Evolutionary conservation across 2,113 vertebrate genomes (phyloP).

Genomic region (Copsychus sechellarum): DNA sequence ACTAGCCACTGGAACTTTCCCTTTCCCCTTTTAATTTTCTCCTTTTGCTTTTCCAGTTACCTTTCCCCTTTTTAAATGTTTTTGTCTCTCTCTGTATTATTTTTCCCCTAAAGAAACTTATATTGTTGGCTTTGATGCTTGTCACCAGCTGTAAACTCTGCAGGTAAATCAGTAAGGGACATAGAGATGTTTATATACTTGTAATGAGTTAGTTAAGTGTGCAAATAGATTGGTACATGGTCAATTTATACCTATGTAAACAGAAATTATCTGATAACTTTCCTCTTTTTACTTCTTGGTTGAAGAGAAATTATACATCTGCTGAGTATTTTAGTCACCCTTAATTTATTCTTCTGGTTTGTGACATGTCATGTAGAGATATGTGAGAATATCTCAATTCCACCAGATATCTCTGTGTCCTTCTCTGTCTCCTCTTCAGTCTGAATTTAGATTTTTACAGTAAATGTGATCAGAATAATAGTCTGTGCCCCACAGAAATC

Average conservation of each 20-base stretch:
- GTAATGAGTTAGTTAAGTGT: not conserved
- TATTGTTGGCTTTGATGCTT: not conserved
- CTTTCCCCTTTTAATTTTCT: not conserved
- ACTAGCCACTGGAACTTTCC: not conserved
- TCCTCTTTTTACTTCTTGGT: not conserved
- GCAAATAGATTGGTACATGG: not conserved
- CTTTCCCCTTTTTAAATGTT: not conserved
- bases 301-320: not conserved
- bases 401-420: not conserved
- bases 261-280: not conserved
- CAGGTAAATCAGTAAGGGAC: not conserved
- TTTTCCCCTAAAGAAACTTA: not conserved
- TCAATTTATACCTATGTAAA: not conserved
- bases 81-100: accelerated
- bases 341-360: not conserved
- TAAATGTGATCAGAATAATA: not conserved
- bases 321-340: not conserved
- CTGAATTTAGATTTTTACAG: not conserved
- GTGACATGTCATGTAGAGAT: too few relatives aligned
- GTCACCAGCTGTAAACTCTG: not conserved
- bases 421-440: not conserved
- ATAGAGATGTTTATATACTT: not conserved
- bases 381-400: not conserved
- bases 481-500: not conserved
- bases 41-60: not conserved